Evolutionary conservation across 1,140 invertebrate species (phyloP).

Genomic region (Portunus trituberculatus): DNA sequence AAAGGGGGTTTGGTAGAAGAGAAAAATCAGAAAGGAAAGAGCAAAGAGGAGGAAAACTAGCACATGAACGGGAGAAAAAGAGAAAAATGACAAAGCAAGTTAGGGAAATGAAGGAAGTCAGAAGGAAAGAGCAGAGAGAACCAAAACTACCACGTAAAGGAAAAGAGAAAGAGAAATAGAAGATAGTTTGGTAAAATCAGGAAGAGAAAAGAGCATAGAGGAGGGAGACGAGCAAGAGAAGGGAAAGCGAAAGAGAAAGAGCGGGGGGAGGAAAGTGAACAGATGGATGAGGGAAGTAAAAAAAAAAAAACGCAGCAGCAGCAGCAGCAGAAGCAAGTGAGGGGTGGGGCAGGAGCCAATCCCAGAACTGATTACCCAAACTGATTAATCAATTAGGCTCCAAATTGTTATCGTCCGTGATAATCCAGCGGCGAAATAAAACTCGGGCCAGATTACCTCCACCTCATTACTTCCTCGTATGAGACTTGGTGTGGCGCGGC

Average conservation of each 20-base stretch:
- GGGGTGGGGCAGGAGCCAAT: not conserved
- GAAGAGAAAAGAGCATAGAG: not conserved
- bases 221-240: not conserved
- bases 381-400: constrained; percentile 54
- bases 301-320: not conserved
- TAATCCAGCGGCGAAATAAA: constrained; percentile 37
- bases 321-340: not conserved
- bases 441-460: constrained; percentile 18
- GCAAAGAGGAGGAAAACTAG: not conserved
- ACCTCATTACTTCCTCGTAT: not conserved
- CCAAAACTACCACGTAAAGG: too few species aligned
- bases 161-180: not conserved
- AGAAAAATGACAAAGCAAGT: not conserved
- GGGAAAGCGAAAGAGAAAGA: not conserved
- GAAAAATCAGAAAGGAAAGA: not conserved
- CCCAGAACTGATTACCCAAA: constrained; percentile 52
- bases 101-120: too few species aligned
- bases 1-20: not conserved
- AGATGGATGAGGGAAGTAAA: not conserved
- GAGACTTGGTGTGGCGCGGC: not conserved
- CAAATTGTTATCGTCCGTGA: constrained; percentile 49
- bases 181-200: not conserved
- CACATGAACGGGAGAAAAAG: not conserved
- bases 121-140: too few species aligned
- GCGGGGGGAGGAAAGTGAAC: not conserved